Evolutionary conservation across 2,797 vertebrate genomes (phyloP).

Genomic region (Molossus alvarezi): DNA sequence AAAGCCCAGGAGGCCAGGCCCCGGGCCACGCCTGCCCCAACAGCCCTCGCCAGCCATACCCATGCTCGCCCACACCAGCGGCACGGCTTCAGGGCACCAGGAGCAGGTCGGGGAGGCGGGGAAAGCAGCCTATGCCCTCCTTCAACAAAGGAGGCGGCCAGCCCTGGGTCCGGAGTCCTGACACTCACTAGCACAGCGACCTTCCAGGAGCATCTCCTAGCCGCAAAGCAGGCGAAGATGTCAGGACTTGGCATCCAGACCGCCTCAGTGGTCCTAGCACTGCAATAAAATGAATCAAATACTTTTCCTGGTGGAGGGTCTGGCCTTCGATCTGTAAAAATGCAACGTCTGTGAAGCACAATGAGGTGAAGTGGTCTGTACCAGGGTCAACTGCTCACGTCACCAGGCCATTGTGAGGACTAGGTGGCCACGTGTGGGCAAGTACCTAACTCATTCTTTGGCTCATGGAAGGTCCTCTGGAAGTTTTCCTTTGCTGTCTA

Average conservation of each 20-base stretch:
- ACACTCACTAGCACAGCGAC: background rate
- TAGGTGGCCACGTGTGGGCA: background rate
- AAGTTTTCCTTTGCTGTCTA: background rate
- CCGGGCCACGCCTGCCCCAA: background rate
- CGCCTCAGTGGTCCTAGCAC: background rate
- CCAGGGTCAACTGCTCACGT: background rate
- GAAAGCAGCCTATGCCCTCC: background rate
- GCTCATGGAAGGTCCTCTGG: background rate
- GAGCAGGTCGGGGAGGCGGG: background rate
- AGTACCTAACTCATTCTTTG: background rate
- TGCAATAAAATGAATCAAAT: background rate
- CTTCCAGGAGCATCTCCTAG: background rate
- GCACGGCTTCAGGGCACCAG: background rate
- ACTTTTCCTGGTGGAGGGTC: background rate
- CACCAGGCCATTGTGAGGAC: background rate
- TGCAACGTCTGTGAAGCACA: background rate
- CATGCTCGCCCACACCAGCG: fast-evolving
- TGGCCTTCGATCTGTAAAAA: background rate
- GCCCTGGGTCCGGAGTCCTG: background rate
- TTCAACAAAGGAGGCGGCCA: background rate
- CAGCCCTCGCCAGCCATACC: fast-evolving
- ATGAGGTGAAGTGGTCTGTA: background rate
- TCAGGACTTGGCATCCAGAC: background rate
- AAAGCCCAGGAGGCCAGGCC: background rate
- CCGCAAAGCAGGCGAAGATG: fast-evolving